Base-by-base conservation (phyloP, 2,888 invertebrate species). In the Drosophila rubida region DNA sequence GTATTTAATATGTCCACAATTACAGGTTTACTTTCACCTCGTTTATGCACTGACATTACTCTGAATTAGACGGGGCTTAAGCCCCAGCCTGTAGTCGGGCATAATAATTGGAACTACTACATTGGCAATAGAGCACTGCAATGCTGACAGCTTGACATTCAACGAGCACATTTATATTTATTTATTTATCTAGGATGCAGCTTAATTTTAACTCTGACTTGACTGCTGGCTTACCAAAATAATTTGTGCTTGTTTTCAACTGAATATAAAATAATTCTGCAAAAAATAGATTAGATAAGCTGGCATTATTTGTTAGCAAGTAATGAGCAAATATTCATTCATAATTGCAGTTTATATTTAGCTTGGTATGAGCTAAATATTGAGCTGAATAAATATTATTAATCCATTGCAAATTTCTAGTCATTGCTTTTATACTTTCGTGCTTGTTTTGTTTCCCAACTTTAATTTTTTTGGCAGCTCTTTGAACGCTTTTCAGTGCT, bases 1-100 rank as follows among this genome's bases (percentile, higher is more conserved):
- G 30, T 50, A 39, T 55, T 73, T 55, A 62, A 62, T 55, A 35
- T 49, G 53, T 6, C 8, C 19, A 37, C 54, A 72, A 72, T 67
- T 54, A 51, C 32, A 37, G 58, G 50, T 44, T 25, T 32, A 50
- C 39, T 16, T 54, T 44, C 11, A 25, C 25, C 30, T 9, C 32
- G 72, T 30, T 73, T 62, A 68, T 68, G 51, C 59, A 46, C 16
- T 0, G 23, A 4, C 7, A 22, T 42, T 42, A 27, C 22, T 45
- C 4, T n/a, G 11, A 14, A 27, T 30, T 13, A 46, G 25, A 11
- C 23, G n/a, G 8, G 16, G 32, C n/a, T 57, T 46, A 37, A 37
- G 16, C 25, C 37, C 27, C 16, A 42, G 9, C 30, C 30, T 42
- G 8, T 4, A 19, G 19, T 19, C n/a, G 19, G 0, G 8, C n/a